Evolutionary conservation across 1,140 invertebrate genomes (phyloP), one percentile per base, ranked within the genome.

Genomic region (Anoplolepis gracilipes): DNA sequence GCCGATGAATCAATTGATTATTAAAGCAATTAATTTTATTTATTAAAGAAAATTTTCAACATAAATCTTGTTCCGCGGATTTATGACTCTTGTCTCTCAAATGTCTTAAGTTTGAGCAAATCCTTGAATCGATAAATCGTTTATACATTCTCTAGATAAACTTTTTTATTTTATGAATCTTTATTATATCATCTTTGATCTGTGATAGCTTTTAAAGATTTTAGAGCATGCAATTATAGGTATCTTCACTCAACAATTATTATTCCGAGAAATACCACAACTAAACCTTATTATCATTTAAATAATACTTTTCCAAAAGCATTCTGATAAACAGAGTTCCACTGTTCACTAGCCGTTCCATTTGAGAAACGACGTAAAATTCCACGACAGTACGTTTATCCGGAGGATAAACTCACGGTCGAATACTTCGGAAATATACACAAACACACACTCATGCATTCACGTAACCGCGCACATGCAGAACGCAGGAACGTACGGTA

Each of bases 401-500:
- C 33, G 77, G 61, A 53, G 42, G 53, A 72, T 79, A 36, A n/a
- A n/a, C 1, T 49, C 76, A 30, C 53, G 28, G 22, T 25, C 25
- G 36, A 39, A 19, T 33, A 67, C 42, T 39, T 13, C 33, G 30
- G 46, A 69, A 81, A 72, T 16, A 42, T 49, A 77, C 42, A 49
- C 13, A 8, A 1, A 30, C 42, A 53, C 25, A 16, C 77, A 79
- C 25, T n/a, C 42, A 70, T 3, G 22, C 62, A 36, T 75, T 62
- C 65, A 33, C 75, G 67, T 57, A 75, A 61, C 25, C 11, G 55
- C 19, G n/a, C 64, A 33, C 64, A 81, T 49, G 64, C 64, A 78
- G 28, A 13, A 77, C 42, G 62, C 36, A 89, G 72, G 62, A 81
- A 87, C 62, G 88, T 62, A 67, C 39, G 75, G 69, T 69, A 87